A percentile compares a stretch with the other conserved stretches of the same genome.
Conservation (phyloP, 2,113 vertebrate genomes). For the Myotis yumanensis region DNA sequence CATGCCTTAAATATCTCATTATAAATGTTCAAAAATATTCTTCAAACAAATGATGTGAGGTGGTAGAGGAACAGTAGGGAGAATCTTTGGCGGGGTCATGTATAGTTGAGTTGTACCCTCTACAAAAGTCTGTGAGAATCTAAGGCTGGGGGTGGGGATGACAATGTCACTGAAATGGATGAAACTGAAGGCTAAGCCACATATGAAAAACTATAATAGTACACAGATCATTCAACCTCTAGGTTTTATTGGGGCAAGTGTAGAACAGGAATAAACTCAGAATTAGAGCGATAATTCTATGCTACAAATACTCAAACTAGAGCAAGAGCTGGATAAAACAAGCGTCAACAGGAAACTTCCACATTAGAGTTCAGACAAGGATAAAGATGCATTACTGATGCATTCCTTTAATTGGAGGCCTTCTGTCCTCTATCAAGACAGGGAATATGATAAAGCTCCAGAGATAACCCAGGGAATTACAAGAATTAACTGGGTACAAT, state of each 20-base stretch:
- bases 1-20: background rate
- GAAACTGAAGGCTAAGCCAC: background rate
- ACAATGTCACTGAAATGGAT: background rate
- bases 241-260: too few relatives aligned
- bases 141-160: background rate
- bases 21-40: background rate
- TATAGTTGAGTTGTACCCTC: background rate
- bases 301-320: background rate
- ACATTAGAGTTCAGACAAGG: rapidly evolving
- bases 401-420: background rate
- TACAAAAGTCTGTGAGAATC: background rate
- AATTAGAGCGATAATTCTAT: background rate
- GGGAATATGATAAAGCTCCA: too few relatives aligned
- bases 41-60: background rate
- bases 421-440: background rate
- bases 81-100: too few relatives aligned
- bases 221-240: background rate
- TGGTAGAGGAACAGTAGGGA: background rate
- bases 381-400: background rate
- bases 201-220: background rate
- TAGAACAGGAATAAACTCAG: background rate
- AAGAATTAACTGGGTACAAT: background rate
- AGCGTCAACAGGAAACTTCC: too few relatives aligned
- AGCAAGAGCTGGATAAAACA: background rate
- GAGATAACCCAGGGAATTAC: background rate